Conservation (phyloP, 2,888 invertebrate species). For the Oxycera nigricornis region DNA sequence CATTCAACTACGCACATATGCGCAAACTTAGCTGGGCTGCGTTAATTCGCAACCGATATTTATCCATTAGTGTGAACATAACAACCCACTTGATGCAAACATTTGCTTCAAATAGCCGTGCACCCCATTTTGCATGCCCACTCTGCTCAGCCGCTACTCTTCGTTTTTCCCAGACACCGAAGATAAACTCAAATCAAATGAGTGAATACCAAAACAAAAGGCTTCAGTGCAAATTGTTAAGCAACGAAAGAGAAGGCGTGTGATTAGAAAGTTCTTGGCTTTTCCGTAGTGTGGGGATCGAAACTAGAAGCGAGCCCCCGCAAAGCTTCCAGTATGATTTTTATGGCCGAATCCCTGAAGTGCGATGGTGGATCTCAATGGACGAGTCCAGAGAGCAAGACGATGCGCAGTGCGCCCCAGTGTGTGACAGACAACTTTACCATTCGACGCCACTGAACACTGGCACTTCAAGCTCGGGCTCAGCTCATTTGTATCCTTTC, state of each 20-base stretch:
- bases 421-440: not conserved
- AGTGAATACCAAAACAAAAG: conserved; percentile 45
- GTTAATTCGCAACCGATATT: conserved; percentile 46
- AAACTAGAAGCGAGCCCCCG: not conserved
- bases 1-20: conserved; percentile 35
- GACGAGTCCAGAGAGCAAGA: not conserved
- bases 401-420: conserved; percentile 14
- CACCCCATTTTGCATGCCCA: not conserved
- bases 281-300: not conserved
- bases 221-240: conserved; percentile 1
- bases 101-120: not conserved
- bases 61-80: conserved; percentile 43
- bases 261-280: conserved; percentile 14
- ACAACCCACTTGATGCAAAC: conserved; percentile 4
- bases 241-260: conserved; percentile 25
- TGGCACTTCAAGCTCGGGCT: not conserved
- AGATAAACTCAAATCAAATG: conserved; percentile 38
- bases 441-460: not conserved
- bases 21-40: conserved; percentile 40
- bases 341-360: conserved; percentile 13
- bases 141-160: not conserved
- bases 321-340: conserved; percentile 4
- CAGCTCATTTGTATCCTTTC: not conserved
- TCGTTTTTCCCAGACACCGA: conserved; percentile 6
- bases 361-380: conserved; percentile 26